Percentiles rank a stretch among this genome's conserved stretches.
phyloP scores from a whole-genome alignment of 2,113 vertebrate genomes.

The Pseudorasbora parva region DNA sequence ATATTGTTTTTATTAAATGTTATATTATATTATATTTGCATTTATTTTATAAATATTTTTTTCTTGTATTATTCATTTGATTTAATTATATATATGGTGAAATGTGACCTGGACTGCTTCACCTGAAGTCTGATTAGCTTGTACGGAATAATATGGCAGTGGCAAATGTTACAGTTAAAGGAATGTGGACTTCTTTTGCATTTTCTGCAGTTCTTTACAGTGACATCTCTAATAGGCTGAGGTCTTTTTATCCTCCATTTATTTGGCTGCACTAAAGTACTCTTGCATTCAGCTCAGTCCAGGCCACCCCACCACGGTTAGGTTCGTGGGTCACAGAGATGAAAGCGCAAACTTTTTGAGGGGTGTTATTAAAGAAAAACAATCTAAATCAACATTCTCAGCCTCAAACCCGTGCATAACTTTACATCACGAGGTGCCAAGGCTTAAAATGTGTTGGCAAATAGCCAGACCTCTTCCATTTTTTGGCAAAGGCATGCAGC shows the following conservation, averaged over 20 bases:
- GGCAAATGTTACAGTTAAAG: neutral
- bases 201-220: neutral
- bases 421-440: slow-evolving; percentile 42
- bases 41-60: too few species aligned
- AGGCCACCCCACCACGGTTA: slow-evolving; percentile 9
- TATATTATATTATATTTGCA: too few species aligned
- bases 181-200: slow-evolving; percentile 29
- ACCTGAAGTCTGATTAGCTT: neutral
- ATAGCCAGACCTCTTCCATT: neutral
- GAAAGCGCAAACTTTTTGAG: slow-evolving; percentile 20
- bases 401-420: slow-evolving; percentile 34
- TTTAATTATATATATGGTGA: too few species aligned
- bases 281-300: slow-evolving; percentile 21
- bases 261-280: neutral
- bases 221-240: slow-evolving; percentile 1
- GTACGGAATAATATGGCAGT: slow-evolving; percentile 33
- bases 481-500: neutral
- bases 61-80: too few species aligned
- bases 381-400: slow-evolving; percentile 39
- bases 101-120: neutral
- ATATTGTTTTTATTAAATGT: too few species aligned
- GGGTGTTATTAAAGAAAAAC: slow-evolving; percentile 45
- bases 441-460: slow-evolving; percentile 33
- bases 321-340: slow-evolving; percentile 35
- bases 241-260: neutral